phyloP scores from a whole-genome alignment of 2,113 vertebrate species.

The Leptocoma aspasia region DNA sequence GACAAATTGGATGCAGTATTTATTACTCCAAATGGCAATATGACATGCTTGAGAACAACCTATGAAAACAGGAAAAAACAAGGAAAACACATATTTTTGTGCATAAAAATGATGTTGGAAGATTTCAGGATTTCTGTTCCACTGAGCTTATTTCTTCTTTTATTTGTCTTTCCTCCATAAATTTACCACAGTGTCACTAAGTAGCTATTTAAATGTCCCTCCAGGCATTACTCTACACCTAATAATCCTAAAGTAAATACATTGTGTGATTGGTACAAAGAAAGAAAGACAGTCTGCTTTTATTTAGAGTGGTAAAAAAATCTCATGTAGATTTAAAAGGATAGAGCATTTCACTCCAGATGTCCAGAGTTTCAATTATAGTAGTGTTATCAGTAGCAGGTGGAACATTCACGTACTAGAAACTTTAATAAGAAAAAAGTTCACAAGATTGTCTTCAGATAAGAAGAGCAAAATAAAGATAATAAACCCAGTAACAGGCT shows the following conservation, averaged over 20 bases:
- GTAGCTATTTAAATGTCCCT: neutral
- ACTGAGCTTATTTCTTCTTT: neutral
- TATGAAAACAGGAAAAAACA: neutral
- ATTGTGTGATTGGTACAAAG: neutral
- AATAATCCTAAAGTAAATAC: neutral
- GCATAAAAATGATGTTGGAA: fast-evolving
- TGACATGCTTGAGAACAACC: neutral
- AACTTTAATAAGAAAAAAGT: neutral
- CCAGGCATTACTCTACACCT: neutral
- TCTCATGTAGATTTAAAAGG: neutral
- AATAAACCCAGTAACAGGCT: neutral
- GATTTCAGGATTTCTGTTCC: neutral
- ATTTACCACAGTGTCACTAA: neutral
- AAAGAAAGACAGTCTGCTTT: neutral
- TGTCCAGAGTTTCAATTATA: neutral
- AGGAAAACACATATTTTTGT: neutral
- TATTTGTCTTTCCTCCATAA: neutral
- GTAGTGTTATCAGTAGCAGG: neutral
- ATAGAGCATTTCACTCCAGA: neutral
- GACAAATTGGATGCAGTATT: neutral
- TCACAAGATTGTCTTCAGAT: neutral
- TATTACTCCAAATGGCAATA: neutral
- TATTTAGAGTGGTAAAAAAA: neutral
- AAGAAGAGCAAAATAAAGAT: neutral
- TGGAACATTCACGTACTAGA: neutral